Conservation (phyloP, 2,888 invertebrate genomes). For the Ophion obscuratus region DNA sequence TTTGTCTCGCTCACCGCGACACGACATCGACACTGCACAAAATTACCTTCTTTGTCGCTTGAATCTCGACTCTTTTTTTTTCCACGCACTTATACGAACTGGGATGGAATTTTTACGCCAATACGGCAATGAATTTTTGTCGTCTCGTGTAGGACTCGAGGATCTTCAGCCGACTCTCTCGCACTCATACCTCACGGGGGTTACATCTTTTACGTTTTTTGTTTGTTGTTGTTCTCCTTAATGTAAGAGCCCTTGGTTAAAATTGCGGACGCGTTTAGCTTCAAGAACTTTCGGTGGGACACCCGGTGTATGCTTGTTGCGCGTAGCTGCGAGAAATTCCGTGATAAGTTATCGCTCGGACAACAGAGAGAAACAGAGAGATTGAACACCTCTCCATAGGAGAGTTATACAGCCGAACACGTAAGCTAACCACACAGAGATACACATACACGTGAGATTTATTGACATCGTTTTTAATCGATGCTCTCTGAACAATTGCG, state of each 20-base stretch:
- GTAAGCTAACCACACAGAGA: neutral
- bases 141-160: neutral
- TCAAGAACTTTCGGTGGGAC: neutral
- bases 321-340: neutral
- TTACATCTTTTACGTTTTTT: neutral
- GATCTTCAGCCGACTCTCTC: neutral
- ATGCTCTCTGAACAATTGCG: no score
- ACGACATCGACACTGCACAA: neutral
- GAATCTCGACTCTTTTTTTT: neutral
- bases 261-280: neutral
- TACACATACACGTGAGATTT: neutral
- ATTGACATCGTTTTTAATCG: no score
- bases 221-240: neutral
- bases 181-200: slow-evolving; percentile 1
- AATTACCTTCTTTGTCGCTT: neutral
- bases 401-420: neutral
- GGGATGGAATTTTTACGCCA: neutral
- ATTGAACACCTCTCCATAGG: neutral
- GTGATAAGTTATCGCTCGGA: neutral
- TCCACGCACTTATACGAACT: neutral
- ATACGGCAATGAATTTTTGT: no score
- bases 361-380: neutral
- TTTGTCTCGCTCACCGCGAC: neutral
- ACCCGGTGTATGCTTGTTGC: neutral
- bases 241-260: neutral